Evolutionary conservation across 2,888 invertebrate genomes (phyloP).

Genomic region (Theodoxus fluviatilis): DNA sequence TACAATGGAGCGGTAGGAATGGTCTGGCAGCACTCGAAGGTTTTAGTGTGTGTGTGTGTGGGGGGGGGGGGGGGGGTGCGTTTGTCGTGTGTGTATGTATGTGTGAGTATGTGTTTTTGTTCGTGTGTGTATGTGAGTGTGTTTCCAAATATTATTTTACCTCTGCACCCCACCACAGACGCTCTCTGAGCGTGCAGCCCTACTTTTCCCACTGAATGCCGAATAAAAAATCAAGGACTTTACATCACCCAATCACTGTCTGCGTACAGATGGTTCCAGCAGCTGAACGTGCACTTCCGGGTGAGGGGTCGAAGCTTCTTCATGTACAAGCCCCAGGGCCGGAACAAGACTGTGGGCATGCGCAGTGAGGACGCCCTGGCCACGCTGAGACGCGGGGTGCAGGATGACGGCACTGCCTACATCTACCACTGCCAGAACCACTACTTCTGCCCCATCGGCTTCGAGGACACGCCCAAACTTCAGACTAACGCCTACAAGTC

Average conservation of each 20-base stretch:
- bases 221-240: no score
- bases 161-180: no score
- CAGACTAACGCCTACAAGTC: slow-evolving; percentile 57
- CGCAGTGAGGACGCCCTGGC: slow-evolving; percentile 49
- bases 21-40: no score
- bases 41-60: no score
- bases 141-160: no score
- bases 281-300: slow-evolving; percentile 53
- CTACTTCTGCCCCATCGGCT: slow-evolving; percentile 62
- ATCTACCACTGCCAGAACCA: slow-evolving; percentile 64
- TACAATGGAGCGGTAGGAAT: no score
- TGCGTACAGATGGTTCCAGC: slow-evolving; percentile 55
- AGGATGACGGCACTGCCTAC: slow-evolving; percentile 47
- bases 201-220: no score
- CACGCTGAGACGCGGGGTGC: slow-evolving; percentile 50
- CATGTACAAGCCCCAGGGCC: slow-evolving; percentile 60
- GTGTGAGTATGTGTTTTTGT: no score
- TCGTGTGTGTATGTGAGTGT: no score
- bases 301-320: slow-evolving; percentile 54
- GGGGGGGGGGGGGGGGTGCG: no score
- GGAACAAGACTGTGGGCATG: slow-evolving; percentile 50
- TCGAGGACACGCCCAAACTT: slow-evolving; percentile 53
- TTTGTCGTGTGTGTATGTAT: no score
- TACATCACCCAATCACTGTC: not conserved
- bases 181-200: no score